Base-by-base conservation (phyloP, 2,888 invertebrate species). In the Nebria salina region DNA sequence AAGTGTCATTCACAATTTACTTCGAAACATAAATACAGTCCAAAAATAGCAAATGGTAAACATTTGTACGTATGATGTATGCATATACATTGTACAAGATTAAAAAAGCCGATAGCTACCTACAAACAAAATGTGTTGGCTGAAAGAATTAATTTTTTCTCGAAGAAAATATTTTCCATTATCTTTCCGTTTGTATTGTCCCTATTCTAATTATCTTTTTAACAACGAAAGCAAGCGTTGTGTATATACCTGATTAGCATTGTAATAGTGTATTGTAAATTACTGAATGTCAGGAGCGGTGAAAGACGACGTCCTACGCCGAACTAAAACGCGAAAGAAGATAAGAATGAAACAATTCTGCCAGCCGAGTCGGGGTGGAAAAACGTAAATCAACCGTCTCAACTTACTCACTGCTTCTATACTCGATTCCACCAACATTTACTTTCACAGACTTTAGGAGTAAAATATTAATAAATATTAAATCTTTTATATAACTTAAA, bases 321-420 rank as follows among this genome's bases (percentile, higher is more conserved):
- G 26, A 68, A 68, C 9, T 25, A n/a, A 26, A 70, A 25, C 70
- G 34, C 70, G 70, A 70, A 70, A 70, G 26, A 41, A 34, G 73
- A 73, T 73, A 73, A 73, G 34, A 73, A 13, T 73, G 73, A 41
- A 43, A 73, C 43, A 73, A 73, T 73, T 73, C 43, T 43, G 41
- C n/a, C 15, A 20, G 75, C 8, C 54, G 54, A 43, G 54, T 8
- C 54, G 13, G 54, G 54, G 54, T 54, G 54, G 54, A 54, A 54
- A 54, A 65, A 75, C 65, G 75, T 75, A 75, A 75, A 75, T 75
- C 75, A 75, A 75, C 41, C 75, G 65, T 15, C 64, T n/a, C 75
- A 41, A 54, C 42, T 43, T 41, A 34, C 73, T 13, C 8, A 68
- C 25, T 68, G 2, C 6, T 7, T 8, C 54, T 54, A 13, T 11